Percentiles rank a stretch among this genome's conserved stretches.
Conservation (phyloP, 2,797 vertebrate species). For the Tangara arthus region DNA sequence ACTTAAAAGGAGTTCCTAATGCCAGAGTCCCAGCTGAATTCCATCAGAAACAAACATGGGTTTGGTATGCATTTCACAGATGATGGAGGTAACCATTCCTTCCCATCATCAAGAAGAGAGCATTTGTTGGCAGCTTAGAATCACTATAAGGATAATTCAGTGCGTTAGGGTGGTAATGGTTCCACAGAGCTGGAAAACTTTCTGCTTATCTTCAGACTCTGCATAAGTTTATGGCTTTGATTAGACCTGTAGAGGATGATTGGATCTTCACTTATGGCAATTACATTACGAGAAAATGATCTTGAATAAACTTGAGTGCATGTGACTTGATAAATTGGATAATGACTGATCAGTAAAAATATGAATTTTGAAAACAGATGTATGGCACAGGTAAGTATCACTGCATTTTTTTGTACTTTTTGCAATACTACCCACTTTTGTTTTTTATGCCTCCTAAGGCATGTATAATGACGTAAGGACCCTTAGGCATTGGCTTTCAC, state of each 20-base stretch:
- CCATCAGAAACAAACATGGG: neutral
- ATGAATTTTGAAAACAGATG: neutral
- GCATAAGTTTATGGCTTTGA: neutral
- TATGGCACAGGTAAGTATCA: neutral
- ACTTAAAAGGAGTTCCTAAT: slow-evolving; percentile 3
- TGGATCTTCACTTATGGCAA: neutral
- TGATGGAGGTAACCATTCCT: neutral
- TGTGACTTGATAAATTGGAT: neutral
- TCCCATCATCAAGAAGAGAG: slow-evolving; percentile 11
- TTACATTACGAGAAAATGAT: neutral
- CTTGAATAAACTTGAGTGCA: neutral
- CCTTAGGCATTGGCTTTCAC: neutral
- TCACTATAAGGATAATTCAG: neutral
- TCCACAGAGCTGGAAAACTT: neutral
- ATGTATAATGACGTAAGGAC: neutral
- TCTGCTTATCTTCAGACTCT: neutral
- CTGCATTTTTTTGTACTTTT: neutral
- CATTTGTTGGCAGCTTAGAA: neutral
- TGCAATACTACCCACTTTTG: neutral
- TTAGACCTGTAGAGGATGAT: neutral
- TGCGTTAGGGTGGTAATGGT: neutral
- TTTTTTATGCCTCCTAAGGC: neutral
- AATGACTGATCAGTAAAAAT: neutral
- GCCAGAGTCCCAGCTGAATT: slow-evolving; percentile 12
- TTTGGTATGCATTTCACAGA: slow-evolving; percentile 29